Evolutionary conservation across 2,888 invertebrate species (phyloP).

Genomic region (Desoria tigrina): DNA sequence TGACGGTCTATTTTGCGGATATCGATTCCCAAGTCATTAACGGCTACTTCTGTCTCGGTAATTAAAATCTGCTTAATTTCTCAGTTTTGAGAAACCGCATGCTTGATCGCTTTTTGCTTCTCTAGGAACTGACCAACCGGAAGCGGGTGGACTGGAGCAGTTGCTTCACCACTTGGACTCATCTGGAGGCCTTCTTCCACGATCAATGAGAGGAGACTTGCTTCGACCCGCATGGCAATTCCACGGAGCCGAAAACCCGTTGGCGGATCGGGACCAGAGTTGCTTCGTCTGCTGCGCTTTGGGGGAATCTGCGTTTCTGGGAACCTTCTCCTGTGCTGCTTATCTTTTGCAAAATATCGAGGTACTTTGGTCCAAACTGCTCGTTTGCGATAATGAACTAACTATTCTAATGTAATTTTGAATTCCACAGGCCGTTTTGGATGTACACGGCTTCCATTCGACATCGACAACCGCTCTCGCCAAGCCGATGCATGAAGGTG

Average conservation of each 20-base stretch:
- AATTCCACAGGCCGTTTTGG: slow-evolving; percentile 42
- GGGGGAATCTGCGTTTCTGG: slow-evolving; percentile 51
- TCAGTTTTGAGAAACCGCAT: background rate
- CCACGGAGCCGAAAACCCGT: slow-evolving; percentile 53
- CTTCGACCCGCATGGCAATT: slow-evolving; percentile 48
- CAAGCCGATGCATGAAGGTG: slow-evolving; percentile 22
- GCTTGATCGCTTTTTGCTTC: background rate
- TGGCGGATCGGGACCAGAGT: slow-evolving; percentile 51
- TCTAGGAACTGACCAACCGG: slow-evolving; percentile 50
- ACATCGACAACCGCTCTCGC: slow-evolving; percentile 13
- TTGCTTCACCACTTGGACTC: slow-evolving; percentile 51
- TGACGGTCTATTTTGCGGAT: slow-evolving; percentile 79
- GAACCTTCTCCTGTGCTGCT: slow-evolving; percentile 48
- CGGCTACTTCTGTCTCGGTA: slow-evolving; percentile 84
- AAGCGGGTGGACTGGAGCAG: slow-evolving; percentile 47
- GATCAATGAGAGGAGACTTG: slow-evolving; percentile 48
- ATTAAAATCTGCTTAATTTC: slow-evolving; percentile 31
- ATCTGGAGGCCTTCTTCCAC: slow-evolving; percentile 49
- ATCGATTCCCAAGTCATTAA: slow-evolving; percentile 86
- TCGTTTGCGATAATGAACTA: background rate
- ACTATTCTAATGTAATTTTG: background rate
- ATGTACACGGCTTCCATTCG: slow-evolving; percentile 45
- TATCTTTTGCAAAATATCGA: slow-evolving; percentile 50
- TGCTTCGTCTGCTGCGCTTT: slow-evolving; percentile 51
- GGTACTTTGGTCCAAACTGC: slow-evolving; percentile 20